phyloP scores from a whole-genome alignment of 1,140 invertebrate species.

The Ruditapes philippinarum region DNA sequence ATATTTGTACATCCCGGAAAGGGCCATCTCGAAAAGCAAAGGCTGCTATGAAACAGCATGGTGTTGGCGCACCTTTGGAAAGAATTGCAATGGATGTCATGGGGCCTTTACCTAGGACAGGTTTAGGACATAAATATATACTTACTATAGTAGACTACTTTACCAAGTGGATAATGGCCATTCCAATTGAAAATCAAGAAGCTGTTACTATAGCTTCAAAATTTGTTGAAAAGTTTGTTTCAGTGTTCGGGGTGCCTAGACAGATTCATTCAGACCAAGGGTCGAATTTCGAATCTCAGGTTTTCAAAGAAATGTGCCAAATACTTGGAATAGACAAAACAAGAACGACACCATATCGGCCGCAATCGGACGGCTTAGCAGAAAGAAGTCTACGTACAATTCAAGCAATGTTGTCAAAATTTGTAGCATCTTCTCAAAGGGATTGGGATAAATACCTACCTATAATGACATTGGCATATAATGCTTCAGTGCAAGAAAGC shows the following conservation, averaged over 20 bases:
- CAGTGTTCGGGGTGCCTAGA: constrained; percentile 82
- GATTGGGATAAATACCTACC: constrained; percentile 63
- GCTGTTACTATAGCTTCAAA: constrained; percentile 79
- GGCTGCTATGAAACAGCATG: not conserved
- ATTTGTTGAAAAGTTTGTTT: constrained; percentile 82
- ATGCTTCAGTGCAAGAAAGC: constrained; percentile 19
- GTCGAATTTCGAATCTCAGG: constrained; percentile 54
- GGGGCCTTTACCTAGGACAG: not conserved
- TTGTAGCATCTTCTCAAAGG: not conserved
- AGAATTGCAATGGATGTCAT: constrained; percentile 53
- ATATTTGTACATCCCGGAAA: constrained; percentile 9
- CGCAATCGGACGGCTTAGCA: constrained; percentile 62
- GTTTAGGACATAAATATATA: constrained; percentile 69
- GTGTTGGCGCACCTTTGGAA: constrained; percentile 29
- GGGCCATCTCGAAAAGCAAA: not conserved
- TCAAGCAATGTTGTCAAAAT: constrained; percentile 33
- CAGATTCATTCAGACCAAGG: constrained; percentile 84
- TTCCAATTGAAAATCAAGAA: constrained; percentile 74
- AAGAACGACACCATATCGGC: constrained; percentile 63
- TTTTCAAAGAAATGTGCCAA: constrained; percentile 64
- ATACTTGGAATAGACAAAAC: constrained; percentile 55
- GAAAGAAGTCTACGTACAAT: constrained; percentile 69
- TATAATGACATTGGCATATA: constrained; percentile 34
- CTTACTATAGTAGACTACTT: constrained; percentile 76
- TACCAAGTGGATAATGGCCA: constrained; percentile 72